phyloP scores from a whole-genome alignment of 2,113 vertebrate genomes.

The Gadus chalcogrammus region DNA sequence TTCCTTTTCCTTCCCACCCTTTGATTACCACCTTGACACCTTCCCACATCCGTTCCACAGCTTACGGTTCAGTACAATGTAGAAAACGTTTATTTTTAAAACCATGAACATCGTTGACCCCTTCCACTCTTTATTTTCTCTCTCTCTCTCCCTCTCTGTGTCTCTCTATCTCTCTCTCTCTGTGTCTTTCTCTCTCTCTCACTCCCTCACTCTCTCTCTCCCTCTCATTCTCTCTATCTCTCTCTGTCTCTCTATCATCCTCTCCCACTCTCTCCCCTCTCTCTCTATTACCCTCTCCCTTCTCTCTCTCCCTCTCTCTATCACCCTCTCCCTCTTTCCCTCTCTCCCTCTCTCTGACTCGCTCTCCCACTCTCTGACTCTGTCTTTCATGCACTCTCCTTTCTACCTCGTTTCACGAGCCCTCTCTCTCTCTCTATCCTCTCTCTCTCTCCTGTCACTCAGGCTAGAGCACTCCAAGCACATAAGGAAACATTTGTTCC shows the following conservation, averaged over 20 bases:
- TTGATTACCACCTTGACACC: conserved; percentile 18
- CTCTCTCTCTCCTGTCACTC: conserved; percentile 43
- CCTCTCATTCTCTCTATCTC: no score
- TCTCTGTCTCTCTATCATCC: no score
- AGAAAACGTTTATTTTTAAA: no score
- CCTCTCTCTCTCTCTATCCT: conserved; percentile 53
- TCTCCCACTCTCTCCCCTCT: not conserved
- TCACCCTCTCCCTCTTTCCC: conserved; percentile 9
- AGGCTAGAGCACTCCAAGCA: conserved; percentile 62
- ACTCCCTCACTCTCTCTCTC: not conserved
- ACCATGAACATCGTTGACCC: no score
- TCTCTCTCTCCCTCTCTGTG: not conserved
- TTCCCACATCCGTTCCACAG: not conserved
- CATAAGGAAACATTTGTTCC: conserved; percentile 95
- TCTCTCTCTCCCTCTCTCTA: not conserved
- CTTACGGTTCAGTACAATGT: no score
- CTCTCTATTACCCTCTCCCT: not conserved
- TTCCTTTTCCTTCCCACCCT: conserved; percentile 31
- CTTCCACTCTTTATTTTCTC: not conserved
- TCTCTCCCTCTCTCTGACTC: conserved; percentile 3
- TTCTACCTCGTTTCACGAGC: conserved; percentile 60
- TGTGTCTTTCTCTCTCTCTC: no score
- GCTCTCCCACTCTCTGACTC: conserved; percentile 5
- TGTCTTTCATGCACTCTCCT: conserved; percentile 26
- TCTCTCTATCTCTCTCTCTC: not conserved